These are phyloP conservation scores for Musca vetustissima DNA, from an alignment of 1,140 invertebrate species.

Conservation along the genomic window DNA sequence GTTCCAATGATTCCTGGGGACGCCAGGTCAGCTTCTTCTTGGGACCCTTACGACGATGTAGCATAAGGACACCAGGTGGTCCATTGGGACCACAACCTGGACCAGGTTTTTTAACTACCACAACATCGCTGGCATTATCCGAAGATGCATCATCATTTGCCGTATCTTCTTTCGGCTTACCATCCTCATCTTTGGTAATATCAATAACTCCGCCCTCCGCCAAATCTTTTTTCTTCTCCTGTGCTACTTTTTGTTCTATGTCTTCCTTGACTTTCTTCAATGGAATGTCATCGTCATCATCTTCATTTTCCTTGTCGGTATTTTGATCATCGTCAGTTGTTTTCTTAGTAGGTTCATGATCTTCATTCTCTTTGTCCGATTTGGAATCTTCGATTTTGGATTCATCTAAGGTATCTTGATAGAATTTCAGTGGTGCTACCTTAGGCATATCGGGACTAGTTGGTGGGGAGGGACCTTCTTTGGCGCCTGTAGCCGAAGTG, in stretches of 20 bases:
- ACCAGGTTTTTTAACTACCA: slow-evolving; percentile 45
- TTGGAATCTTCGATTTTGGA: slow-evolving; percentile 60
- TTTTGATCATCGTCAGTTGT: slow-evolving; percentile 29
- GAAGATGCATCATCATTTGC: not conserved
- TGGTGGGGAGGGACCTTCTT: slow-evolving; percentile 56
- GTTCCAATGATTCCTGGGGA: slow-evolving; percentile 74
- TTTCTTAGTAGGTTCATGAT: slow-evolving; percentile 46
- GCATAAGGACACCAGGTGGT: slow-evolving; percentile 49
- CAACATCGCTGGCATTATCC: slow-evolving; percentile 26
- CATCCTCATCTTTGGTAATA: slow-evolving; percentile 33
- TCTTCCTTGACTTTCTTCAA: slow-evolving; percentile 53
- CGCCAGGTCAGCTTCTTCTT: slow-evolving; percentile 87
- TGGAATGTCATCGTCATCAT: slow-evolving; percentile 51
- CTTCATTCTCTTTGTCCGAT: slow-evolving; percentile 51
- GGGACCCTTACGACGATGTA: slow-evolving; percentile 63
- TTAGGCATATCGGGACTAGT: slow-evolving; percentile 36
- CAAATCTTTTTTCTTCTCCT: slow-evolving; percentile 34
- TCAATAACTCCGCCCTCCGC: slow-evolving; percentile 30
- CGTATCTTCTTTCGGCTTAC: slow-evolving; percentile 30
- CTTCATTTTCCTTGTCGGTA: slow-evolving; percentile 46
- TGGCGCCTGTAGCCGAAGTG: slow-evolving; percentile 56
- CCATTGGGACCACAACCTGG: slow-evolving; percentile 53
- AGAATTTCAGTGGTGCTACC: slow-evolving; percentile 75
- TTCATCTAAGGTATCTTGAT: slow-evolving; percentile 85
- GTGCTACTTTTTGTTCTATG: slow-evolving; percentile 48